Evolutionary conservation across 1,140 invertebrate species (phyloP), one percentile per base, ranked within the genome.

Genomic region (Pachyrhynchus sulphureomaculatus): DNA sequence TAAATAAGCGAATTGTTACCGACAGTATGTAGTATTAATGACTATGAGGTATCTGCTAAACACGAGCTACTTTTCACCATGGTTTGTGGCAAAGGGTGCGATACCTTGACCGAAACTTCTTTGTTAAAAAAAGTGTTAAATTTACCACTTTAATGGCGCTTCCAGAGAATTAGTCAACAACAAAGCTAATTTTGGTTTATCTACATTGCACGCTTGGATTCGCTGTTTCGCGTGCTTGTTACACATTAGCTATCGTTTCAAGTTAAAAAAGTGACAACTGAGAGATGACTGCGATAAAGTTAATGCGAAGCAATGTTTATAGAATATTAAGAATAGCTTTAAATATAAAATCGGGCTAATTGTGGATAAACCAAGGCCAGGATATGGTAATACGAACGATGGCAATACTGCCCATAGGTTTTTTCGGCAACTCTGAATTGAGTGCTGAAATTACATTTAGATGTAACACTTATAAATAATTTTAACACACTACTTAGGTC

Each of bases 351-450:
- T 72, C 47, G 59, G 64, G 13, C 37, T 72, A 6, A 39, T 73
- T 23, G 65, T 77, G 1, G 75, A 77, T 60, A 65, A 63, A 34
- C 71, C 71, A 48, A 75, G 73, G 52, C 68, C 10, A 41, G 75
- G 74, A 21, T 69, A 59, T 47, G 75, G 75, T 6, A 76, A 62
- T 41, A 65, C 72, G 2, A 77, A 77, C 65, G 72, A 74, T 54
- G 73, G 75, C 10, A 78, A 76, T 62, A 77, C 75, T n/a, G 72
- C 73, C 39, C 57, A 73, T 29, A 65, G 72, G 33, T 75, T 76
- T 70, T 75, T 77, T 65, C 42, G 8, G 26, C n/a, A 29, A 29
- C 12, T 10, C 26, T 6, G 26, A 29, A 29, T 10, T 29, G 26
- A 29, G 26, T 29, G 26, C 2, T 9, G 26, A 29, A 10, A 29